Evolutionary conservation across 1,140 invertebrate genomes (phyloP).

Genomic region (Plectrocnemia conspersa): DNA sequence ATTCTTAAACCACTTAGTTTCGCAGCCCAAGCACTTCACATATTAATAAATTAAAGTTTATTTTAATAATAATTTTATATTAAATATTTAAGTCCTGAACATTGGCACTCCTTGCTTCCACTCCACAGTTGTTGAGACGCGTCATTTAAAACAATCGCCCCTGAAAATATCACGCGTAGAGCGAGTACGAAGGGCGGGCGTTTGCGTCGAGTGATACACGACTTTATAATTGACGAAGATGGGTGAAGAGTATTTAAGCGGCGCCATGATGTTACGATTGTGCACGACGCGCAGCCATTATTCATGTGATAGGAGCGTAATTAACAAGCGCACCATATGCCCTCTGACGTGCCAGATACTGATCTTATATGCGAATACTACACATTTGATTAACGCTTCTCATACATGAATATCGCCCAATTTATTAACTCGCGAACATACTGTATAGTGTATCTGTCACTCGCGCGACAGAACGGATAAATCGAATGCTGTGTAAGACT

Average conservation of each 20-base stretch:
- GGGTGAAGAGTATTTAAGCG: slow-evolving; percentile 17
- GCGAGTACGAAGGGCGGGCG: no score
- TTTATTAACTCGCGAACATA: slow-evolving; percentile 12
- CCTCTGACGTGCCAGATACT: slow-evolving; percentile 21
- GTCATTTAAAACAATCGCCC: no score
- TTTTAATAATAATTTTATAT: no score
- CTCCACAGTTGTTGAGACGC: no score
- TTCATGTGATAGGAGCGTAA: slow-evolving; percentile 29
- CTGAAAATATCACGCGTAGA: no score
- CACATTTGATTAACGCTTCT: slow-evolving; percentile 27
- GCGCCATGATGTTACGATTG: slow-evolving; percentile 1
- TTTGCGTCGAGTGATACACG: slow-evolving; percentile 2
- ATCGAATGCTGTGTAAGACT: no score
- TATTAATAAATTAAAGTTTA: no score
- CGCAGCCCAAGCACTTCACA: no score
- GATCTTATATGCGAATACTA: slow-evolving; percentile 9
- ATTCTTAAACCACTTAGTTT: no score
- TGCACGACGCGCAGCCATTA: slow-evolving; percentile 14
- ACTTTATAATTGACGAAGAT: slow-evolving; percentile 16
- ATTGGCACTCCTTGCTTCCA: no score
- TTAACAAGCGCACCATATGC: slow-evolving; percentile 29
- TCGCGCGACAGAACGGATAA: no score
- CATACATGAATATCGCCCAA: slow-evolving; percentile 18
- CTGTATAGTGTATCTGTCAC: slow-evolving; percentile 14
- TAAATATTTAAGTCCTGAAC: no score